Base-by-base conservation (phyloP, 2,797 vertebrate genomes). In the Sphenopsis melanotis region DNA sequence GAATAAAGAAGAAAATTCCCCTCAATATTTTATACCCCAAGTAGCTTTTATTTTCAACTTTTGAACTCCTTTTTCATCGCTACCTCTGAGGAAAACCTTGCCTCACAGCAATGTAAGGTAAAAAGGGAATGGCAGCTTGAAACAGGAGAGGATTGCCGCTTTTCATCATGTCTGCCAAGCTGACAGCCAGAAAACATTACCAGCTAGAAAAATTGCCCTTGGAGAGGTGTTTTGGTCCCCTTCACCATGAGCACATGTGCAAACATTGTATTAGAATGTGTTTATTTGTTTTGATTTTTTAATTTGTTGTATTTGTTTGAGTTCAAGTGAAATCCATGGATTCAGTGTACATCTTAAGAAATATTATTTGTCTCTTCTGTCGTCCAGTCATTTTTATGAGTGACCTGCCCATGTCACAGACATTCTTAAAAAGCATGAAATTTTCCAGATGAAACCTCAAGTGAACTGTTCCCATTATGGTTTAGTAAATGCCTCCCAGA, bases 31-130 rank as follows among this genome's bases (percentile, higher is more conserved):
- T 69, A 47, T 61, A 71, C 10, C 10, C 29, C 5, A 55, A 19
- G 10, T 9, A 84, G 37, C 9, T 90, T 87, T 91, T 80, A n/a
- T 89, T 92, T 85, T 87, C 46, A 49, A 39, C 27, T 85, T 94
- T 70, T 92, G 57, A 94, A 69, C 50, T 85, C 23, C 10, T 64
- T 78, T 90, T 87, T 69, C 29, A 55, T 59, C 78, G 75, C 61
- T 78, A 2, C n/a, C 29, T 32, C 36, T 56, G 36, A 92, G 60
- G n/a, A 65, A 88, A 92, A 66, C 1, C 32, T 63, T 74, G 29
- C 29, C 47, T 70, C 4, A 6, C 32, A 44, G n/a, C 61, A 82
- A 60, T n/a, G 56, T 52, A 49, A 82, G n/a, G 47, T 68, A 89
- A 91, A 94, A 85, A 2, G 1, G 30, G n/a, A 81, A 82, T 61